Percentiles rank a stretch among this genome's conserved stretches.
phyloP scores from a whole-genome alignment of 1,140 invertebrate genomes.

The Antheraea mylitta region DNA sequence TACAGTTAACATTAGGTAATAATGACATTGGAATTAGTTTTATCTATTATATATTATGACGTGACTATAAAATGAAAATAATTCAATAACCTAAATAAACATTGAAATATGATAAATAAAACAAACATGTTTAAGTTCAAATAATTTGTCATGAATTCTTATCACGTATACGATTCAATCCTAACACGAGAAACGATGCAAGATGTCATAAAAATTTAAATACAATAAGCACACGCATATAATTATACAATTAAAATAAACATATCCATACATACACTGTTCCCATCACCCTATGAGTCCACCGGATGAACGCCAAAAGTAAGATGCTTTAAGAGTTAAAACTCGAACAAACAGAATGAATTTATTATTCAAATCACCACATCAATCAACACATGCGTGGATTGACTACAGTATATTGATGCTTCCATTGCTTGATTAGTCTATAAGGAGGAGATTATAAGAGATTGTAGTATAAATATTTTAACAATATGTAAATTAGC shows the following conservation, averaged over 20 bases:
- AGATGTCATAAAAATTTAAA: conserved; percentile 18
- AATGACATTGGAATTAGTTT: too few relatives aligned
- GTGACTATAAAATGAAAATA: too few relatives aligned
- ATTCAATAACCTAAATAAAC: too few relatives aligned
- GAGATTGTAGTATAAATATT: too few relatives aligned
- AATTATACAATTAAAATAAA: conserved; percentile 8
- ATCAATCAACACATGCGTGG: not conserved
- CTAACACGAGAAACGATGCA: not conserved
- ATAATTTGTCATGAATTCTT: not conserved
- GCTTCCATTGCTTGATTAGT: not conserved
- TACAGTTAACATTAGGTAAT: too few relatives aligned
- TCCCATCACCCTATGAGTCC: not conserved
- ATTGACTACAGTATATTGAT: not conserved
- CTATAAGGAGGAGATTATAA: too few relatives aligned
- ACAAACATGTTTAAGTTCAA: not conserved
- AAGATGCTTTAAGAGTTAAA: not conserved
- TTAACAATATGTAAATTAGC: too few relatives aligned
- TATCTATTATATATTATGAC: too few relatives aligned
- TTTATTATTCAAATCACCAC: too few relatives aligned
- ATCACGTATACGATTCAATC: not conserved
- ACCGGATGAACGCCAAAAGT: conserved; percentile 7
- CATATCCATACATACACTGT: not conserved
- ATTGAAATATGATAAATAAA: too few relatives aligned
- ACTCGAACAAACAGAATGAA: too few relatives aligned
- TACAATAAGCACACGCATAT: conserved; percentile 9